These are phyloP conservation scores for Python bivittatus DNA, from an alignment of 2,113 vertebrate genomes.

Conservation along the genomic window DNA sequence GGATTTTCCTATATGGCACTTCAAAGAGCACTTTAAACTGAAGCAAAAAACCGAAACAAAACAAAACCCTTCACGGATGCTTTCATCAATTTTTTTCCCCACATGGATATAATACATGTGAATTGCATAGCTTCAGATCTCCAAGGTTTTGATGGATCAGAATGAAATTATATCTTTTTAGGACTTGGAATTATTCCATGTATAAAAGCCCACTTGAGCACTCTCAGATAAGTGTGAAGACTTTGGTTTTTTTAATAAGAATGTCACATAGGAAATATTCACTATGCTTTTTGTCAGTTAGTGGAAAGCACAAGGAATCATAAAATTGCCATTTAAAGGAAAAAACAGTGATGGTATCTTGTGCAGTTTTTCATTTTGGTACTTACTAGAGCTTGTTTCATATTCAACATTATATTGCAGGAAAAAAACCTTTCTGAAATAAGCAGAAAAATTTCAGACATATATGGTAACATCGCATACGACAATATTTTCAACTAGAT, in stretches of 20 bases:
- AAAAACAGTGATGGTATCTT: background rate
- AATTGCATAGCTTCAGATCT: slow-evolving; percentile 15
- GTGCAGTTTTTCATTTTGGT: background rate
- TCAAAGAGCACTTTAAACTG: background rate
- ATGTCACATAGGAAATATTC: background rate
- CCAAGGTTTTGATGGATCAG: slow-evolving; percentile 8
- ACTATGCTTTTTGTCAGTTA: background rate
- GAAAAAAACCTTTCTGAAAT: background rate
- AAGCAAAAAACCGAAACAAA: slow-evolving; percentile 17
- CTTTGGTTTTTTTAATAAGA: background rate
- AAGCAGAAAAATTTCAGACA: background rate
- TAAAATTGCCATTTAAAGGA: background rate
- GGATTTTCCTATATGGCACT: background rate
- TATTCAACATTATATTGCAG: background rate
- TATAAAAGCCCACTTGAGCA: background rate
- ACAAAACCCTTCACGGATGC: background rate
- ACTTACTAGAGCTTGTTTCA: background rate
- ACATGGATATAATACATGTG: slow-evolving; percentile 45
- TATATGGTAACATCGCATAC: background rate
- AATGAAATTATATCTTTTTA: background rate
- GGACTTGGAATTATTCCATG: slow-evolving; percentile 7
- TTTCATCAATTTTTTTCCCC: slow-evolving; percentile 37
- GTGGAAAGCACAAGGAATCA: background rate
- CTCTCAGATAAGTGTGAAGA: background rate
- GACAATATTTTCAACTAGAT: background rate